These are phyloP conservation scores for Oncorhynchus gorbuscha DNA, from an alignment of 2,113 vertebrate species.

Conservation along the genomic window DNA sequence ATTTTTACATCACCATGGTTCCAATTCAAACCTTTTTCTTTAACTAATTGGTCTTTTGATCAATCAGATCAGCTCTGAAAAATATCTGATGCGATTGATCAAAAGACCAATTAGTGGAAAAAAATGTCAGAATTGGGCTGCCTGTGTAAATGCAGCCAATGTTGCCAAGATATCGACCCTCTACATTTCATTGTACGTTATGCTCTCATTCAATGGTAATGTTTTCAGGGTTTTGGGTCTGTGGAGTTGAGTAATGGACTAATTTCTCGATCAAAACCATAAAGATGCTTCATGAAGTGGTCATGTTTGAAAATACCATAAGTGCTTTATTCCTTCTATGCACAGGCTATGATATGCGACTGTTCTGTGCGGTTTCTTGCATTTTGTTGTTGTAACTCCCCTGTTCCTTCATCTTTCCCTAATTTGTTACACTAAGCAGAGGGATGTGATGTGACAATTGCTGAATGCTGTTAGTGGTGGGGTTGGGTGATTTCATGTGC, in stretches of 20 bases:
- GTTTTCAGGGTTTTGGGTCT: conserved; percentile 47
- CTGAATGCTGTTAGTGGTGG: conserved; percentile 28
- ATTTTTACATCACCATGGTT: conserved; percentile 40
- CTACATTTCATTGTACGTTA: conserved; percentile 39
- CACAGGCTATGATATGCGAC: conserved; percentile 92
- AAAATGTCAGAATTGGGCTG: too few species aligned
- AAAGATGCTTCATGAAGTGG: conserved; percentile 80
- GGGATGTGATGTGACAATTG: conserved; percentile 33
- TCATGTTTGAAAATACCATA: conserved; percentile 91
- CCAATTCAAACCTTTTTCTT: too few species aligned
- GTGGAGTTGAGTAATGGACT: conserved; percentile 58
- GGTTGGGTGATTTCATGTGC: conserved; percentile 33
- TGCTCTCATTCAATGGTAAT: conserved; percentile 41
- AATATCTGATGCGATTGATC: too few species aligned
- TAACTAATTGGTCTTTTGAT: too few species aligned
- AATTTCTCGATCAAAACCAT: conserved; percentile 59
- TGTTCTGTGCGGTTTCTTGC: conserved; percentile 84
- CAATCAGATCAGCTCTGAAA: too few species aligned
- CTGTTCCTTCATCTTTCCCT: conserved; percentile 63
- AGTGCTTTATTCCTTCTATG: conserved; percentile 99
- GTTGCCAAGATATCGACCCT: conserved; percentile 63
- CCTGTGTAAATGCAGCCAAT: too few species aligned
- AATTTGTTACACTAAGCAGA: conserved; percentile 25
- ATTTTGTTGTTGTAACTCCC: conserved; percentile 66
- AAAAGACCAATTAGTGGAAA: too few species aligned